Percentiles rank a stretch among this genome's conserved stretches.
These are phyloP conservation scores for Sinocyclocheilus maitianheensis DNA, from an alignment of 2,113 vertebrate species.

Conservation along the genomic window DNA sequence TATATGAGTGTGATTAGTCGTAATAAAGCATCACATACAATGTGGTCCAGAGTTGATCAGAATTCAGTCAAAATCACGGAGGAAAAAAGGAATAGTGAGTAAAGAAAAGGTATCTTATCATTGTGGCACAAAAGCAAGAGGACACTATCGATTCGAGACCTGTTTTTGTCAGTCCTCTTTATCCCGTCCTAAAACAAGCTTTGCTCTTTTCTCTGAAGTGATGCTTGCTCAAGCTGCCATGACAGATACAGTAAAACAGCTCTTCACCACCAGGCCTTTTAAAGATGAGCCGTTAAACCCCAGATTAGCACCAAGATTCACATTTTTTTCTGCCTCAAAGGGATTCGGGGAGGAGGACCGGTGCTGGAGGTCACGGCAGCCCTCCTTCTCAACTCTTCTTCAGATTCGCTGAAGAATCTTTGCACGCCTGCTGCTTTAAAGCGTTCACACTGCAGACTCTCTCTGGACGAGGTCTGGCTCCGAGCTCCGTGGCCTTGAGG, in stretches of 20 bases:
- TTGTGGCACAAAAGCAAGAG: slow-evolving; percentile 28
- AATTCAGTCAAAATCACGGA: slow-evolving; percentile 19
- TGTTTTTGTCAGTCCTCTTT: slow-evolving; percentile 45
- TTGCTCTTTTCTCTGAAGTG: slow-evolving; percentile 46
- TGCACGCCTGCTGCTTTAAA: not conserved
- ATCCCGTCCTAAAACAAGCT: slow-evolving; percentile 44
- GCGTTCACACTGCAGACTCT: slow-evolving; percentile 34
- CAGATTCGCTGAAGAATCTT: slow-evolving; percentile 2
- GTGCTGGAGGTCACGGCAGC: slow-evolving; percentile 31
- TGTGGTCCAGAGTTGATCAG: slow-evolving; percentile 3
- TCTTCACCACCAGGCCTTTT: slow-evolving; percentile 28
- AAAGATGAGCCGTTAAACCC: slow-evolving; percentile 37
- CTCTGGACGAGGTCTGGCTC: slow-evolving; percentile 34
- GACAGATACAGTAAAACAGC: slow-evolving; percentile 52
- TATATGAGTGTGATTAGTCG: slow-evolving; percentile 2
- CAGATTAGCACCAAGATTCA: slow-evolving; percentile 51
- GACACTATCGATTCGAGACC: slow-evolving; percentile 45
- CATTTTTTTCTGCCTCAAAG: slow-evolving; percentile 24
- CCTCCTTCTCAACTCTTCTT: not conserved
- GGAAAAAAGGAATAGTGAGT: slow-evolving; percentile 6
- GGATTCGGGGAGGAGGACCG: not conserved
- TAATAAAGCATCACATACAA: not conserved
- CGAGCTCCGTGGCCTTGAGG: slow-evolving; percentile 37
- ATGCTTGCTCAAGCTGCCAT: slow-evolving; percentile 43
- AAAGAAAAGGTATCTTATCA: slow-evolving; percentile 40